Evolutionary conservation across 2,113 vertebrate species (phyloP), one percentile per base, ranked within the genome.

Genomic region (Salminus brasiliensis): DNA sequence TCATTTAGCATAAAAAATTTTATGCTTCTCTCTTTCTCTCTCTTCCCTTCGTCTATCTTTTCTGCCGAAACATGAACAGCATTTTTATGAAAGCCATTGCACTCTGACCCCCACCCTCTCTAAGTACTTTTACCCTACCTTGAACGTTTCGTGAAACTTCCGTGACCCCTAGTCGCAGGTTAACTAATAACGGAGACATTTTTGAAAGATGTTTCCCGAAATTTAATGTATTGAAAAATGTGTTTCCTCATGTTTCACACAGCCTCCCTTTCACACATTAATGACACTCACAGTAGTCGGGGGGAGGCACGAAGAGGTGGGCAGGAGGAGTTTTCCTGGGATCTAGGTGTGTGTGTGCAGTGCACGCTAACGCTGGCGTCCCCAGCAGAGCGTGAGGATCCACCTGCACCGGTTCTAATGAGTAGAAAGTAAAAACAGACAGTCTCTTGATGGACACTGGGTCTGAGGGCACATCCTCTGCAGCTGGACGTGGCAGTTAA

Each of bases 181-280:
- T 88, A 90, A 89, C 85, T 91, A 92, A 93, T 93, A 91, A 84
- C 88, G 53, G 90, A 89, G 90, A 91, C 88, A 72, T 89, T 91
- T 89, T 81, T 91, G 91, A 94, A 93, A 92, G 91, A 91, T 89
- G 87, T 84, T 94, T 94, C 93, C 91, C 85, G 77, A 88, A 84
- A 87, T 83, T 80, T 80, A 89, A 90, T 84, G 86, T 90, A 91
- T 90, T 92, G 90, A 92, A 89, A 93, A 93, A 93, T 91, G 90
- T 92, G 93, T 92, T 93, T 93, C 93, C 92, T 85, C 81, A 76
- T 83, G 72, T 88, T 91, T 91, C 89, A 84, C 89, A 84, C 88
- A 88, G 89, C 87, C 88, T 87, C 82, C 84, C 29, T 30, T 75
- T 47, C 74, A 25, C 32, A 75, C 52, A 66, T 66, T 84, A 87